phyloP scores from a whole-genome alignment of 2,113 vertebrate species.

The mouse (Mus musculus) region GRCm39 chr17:7429501-7430000 shows the following conservation, averaged over 20 bases:
- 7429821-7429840: not conserved
- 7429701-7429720: accelerated
- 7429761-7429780: not conserved
- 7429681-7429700: not conserved
- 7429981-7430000: slow-evolving; percentile 64
- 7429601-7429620: not conserved
- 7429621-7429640: not conserved
- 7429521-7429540: accelerated
- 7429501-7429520: too few relatives aligned
- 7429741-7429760: too few relatives aligned
- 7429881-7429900: not conserved
- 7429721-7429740: accelerated
- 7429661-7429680: not conserved
- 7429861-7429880: not conserved
- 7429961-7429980: slow-evolving; percentile 52
- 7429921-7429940: not conserved
- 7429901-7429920: slow-evolving; percentile 10
- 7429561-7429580: too few relatives aligned
- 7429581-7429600: too few relatives aligned
- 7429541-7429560: not conserved
- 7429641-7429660: accelerated
- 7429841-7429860: not conserved
- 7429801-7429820: not conserved
- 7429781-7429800: accelerated
- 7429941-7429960: slow-evolving; percentile 60